phyloP scores from a whole-genome alignment of 2,113 vertebrate species.

The Chionodraco myersi region DNA sequence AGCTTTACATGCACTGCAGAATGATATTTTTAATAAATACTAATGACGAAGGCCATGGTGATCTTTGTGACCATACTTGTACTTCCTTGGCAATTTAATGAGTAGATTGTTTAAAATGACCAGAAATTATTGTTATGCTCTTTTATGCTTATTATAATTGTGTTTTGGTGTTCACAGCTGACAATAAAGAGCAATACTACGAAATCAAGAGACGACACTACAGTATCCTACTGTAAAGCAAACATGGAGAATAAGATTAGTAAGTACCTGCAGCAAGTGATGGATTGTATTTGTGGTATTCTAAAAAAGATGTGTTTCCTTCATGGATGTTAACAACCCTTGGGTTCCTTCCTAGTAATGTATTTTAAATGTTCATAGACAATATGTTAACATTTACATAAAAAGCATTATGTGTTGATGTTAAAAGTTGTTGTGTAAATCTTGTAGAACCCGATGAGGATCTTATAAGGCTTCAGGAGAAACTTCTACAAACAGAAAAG shows the following conservation, averaged over 20 bases:
- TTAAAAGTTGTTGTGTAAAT: neutral
- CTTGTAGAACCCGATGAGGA: conserved; percentile 87
- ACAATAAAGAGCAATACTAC: conserved; percentile 84
- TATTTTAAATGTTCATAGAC: neutral
- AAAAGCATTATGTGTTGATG: neutral
- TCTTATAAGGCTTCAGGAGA: conserved; percentile 89
- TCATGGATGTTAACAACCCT: neutral
- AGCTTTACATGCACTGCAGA: neutral
- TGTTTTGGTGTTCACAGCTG: conserved; percentile 80
- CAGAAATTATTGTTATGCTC: neutral
- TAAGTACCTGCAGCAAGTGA: conserved; percentile 44
- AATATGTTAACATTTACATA: neutral
- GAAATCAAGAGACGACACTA: conserved; percentile 38
- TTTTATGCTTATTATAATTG: neutral
- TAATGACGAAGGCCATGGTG: neutral
- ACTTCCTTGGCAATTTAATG: too few species aligned
- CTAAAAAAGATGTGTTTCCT: neutral
- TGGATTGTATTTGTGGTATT: neutral
- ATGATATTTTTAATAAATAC: neutral
- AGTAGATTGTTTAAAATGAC: neutral
- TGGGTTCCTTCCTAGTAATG: neutral
- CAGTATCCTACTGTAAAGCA: neutral
- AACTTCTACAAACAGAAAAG: conserved; percentile 89
- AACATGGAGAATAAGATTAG: conserved; percentile 20
- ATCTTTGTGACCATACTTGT: conserved; percentile 9